These are phyloP conservation scores for Dendroctonus valens DNA, from an alignment of 1,140 invertebrate species.

Conservation along the genomic window DNA sequence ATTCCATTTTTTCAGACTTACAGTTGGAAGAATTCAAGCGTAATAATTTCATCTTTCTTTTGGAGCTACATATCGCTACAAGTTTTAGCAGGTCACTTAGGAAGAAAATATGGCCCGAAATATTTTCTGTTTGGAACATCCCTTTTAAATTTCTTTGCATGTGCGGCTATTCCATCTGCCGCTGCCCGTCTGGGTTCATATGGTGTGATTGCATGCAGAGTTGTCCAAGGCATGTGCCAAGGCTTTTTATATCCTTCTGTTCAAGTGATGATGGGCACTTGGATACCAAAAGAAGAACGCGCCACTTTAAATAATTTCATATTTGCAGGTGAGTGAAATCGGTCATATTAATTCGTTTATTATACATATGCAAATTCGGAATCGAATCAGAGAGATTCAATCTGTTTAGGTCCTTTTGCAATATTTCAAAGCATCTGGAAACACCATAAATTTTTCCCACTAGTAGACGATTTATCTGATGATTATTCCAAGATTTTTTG, in stretches of 20 bases:
- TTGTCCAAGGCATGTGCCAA: constrained; percentile 74
- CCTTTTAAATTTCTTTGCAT: constrained; percentile 53
- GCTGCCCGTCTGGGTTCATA: constrained; percentile 56
- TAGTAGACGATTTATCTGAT: no score
- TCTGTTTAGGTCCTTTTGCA: no score
- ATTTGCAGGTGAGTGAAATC: constrained; percentile 46
- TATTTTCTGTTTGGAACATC: constrained; percentile 61
- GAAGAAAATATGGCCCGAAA: constrained; percentile 62
- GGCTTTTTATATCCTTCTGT: constrained; percentile 76
- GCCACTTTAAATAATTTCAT: constrained; percentile 59
- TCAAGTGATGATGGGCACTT: constrained; percentile 77
- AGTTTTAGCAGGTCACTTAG: constrained; percentile 68
- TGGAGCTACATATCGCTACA: constrained; percentile 58
- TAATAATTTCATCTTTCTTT: constrained; percentile 67
- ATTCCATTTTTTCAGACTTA: constrained; percentile 37
- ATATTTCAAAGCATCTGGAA: not conserved
- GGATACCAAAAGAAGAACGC: constrained; percentile 63
- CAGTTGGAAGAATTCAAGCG: constrained; percentile 54
- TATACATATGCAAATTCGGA: no score
- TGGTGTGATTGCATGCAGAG: constrained; percentile 61
- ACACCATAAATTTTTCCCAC: no score
- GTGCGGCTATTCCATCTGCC: constrained; percentile 51
- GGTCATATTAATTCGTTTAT: no score
- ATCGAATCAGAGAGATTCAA: no score
- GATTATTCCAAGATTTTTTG: no score